Percentiles rank a stretch among this genome's conserved stretches.
Conservation (phyloP, 2,888 invertebrate genomes). For the Micoletzkya japonica region DNA sequence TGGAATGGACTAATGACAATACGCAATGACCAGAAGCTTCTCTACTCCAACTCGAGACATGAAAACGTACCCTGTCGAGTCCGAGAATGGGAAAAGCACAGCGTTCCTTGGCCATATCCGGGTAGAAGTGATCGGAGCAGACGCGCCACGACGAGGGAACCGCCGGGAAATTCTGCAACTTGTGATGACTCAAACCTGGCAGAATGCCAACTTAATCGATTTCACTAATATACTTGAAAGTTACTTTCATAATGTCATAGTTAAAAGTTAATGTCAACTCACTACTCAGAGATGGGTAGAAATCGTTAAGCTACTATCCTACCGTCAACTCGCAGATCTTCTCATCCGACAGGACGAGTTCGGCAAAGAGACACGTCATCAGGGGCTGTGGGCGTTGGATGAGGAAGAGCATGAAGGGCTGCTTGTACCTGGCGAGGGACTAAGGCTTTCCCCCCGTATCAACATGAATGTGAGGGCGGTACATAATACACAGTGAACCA, state of each 20-base stretch:
- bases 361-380: neutral
- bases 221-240: neutral
- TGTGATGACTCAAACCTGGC: too few species aligned
- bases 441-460: too few species aligned
- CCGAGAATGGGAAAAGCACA: neutral
- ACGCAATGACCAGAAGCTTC: too few species aligned
- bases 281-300: neutral
- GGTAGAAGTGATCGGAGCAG: slow-evolving; percentile 5
- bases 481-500: too few species aligned
- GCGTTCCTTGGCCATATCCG: neutral
- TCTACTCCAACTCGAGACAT: neutral
- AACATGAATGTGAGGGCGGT: too few species aligned
- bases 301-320: neutral
- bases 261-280: neutral
- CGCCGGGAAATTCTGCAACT: neutral
- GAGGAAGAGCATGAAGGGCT: slow-evolving; percentile 1
- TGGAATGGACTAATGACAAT: too few species aligned
- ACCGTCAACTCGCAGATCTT: neutral
- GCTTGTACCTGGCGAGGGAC: neutral
- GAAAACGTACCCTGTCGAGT: neutral
- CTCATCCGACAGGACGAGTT: neutral
- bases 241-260: too few species aligned
- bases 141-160: neutral
- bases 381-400: neutral
- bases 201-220: neutral